These are phyloP conservation scores for Conus ventricosus DNA, from an alignment of 1,140 invertebrate genomes.

Conservation along the genomic window DNA sequence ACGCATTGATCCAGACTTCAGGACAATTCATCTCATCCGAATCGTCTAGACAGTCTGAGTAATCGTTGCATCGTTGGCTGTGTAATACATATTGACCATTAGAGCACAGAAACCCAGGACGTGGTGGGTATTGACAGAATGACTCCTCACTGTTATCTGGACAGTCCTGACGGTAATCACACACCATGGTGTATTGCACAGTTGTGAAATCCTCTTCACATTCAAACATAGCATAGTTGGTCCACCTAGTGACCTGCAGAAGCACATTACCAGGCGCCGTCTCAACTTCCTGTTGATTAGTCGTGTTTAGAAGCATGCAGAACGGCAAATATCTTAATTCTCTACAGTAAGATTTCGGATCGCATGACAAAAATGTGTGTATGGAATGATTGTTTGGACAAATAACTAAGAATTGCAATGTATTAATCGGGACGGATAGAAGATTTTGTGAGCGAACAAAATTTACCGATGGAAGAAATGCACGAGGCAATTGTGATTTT, in stretches of 20 bases:
- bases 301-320: neutral
- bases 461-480: neutral
- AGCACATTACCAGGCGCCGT: no score
- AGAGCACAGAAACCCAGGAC: neutral
- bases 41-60: neutral
- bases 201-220: neutral
- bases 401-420: neutral
- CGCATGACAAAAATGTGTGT: neutral
- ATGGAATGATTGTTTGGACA: neutral
- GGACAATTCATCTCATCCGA: neutral
- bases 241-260: no score
- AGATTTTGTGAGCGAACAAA: neutral
- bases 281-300: neutral
- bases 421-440: neutral
- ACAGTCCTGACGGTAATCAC: constrained; percentile 13
- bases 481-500: neutral
- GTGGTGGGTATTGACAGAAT: neutral
- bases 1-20: neutral
- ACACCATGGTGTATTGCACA: constrained; percentile 17
- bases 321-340: no score
- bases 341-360: neutral
- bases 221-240: neutral
- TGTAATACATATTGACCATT: neutral
- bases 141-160: neutral
- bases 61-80: neutral